Base-by-base conservation (phyloP, 1,140 invertebrate genomes). In the Coptotermes formosanus region DNA sequence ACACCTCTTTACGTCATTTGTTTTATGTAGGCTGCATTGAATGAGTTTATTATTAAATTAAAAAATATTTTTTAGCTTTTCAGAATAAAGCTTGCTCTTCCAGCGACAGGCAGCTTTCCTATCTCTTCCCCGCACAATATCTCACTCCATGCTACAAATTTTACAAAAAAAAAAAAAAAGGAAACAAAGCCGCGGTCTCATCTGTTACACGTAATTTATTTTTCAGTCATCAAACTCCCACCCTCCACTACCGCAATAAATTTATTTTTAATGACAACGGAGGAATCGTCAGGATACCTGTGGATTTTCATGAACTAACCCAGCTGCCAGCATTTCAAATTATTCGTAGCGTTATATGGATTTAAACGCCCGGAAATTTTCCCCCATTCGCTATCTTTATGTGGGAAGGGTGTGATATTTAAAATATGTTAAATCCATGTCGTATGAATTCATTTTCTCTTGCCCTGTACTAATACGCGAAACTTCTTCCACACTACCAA, bases 381-480 rank as follows among this genome's bases (percentile, higher is more conserved):
- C 59, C 4, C 14, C 59, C 21, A 1, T 23, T 64, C 1, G 12
- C 14, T 64, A n/a, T 64, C 12, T 75, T 8, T 75, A 30, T 30
- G 9, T 30, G n/a, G 9, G 64, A 6, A 0, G 7, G 64, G n/a
- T 64, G 25, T 11, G 64, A n/a, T 75, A 30, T 75, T 11, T 8
- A 30, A 6, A 75, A 4, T 7, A 75, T 75, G 1, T 75, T 30
- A 25, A 75, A 75, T 3, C 64, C 25, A 3, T 75, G 19, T 9
- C 6, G 64, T 75, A 75, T 75, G 30, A 75, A 75, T 75, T 75
- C 64, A 75, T 75, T 75, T 75, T 12, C 64, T 75, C 64, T 75
- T 75, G 25, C 64, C 64, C 6, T 75, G 0, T 30, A 30, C 64
- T 6, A 75, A 75, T 6, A n/a, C 14, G 3, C 2, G 9, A 2